Percentiles rank a stretch among this genome's conserved stretches.
Evolutionary conservation across 2,888 invertebrate genomes (phyloP).

Genomic region (Coenonympha arcania): DNA sequence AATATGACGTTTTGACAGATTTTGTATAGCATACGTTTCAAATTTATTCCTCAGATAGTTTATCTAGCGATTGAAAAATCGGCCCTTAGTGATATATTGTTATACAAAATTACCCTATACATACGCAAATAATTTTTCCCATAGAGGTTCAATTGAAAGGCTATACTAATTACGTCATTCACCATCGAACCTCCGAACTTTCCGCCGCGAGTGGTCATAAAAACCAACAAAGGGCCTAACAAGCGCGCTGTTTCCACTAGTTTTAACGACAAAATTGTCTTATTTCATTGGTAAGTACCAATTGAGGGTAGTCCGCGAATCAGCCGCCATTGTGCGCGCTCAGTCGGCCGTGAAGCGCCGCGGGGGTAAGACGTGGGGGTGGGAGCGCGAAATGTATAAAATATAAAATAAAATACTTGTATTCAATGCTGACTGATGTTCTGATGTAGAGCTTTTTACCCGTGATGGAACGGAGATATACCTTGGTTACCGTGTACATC

Average conservation of each 20-base stretch:
- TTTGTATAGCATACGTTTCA: too few relatives aligned
- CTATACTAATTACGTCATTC: conserved; percentile 8
- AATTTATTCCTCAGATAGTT: not conserved
- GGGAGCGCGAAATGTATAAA: conserved; percentile 6
- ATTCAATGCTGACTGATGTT: not conserved
- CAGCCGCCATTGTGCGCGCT: conserved; percentile 57
- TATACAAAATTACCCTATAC: not conserved
- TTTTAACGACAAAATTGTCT: conserved; percentile 43
- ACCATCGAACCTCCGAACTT: not conserved
- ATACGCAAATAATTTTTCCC: conserved; percentile 1
- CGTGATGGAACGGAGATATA: too few relatives aligned
- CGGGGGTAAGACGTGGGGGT: conserved; percentile 36
- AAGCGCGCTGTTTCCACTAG: conserved; percentile 40
- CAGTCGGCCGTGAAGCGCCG: conserved; percentile 50
- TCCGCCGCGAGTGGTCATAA: conserved; percentile 16
- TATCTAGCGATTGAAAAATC: not conserved
- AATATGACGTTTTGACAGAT: too few relatives aligned
- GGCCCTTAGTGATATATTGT: not conserved
- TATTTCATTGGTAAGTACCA: conserved; percentile 36
- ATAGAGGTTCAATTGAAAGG: not conserved
- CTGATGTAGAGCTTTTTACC: too few relatives aligned
- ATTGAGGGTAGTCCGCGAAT: conserved; percentile 64
- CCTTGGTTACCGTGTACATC: too few relatives aligned
- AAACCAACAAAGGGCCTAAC: conserved; percentile 38
- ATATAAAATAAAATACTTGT: not conserved